Evolutionary conservation across 2,888 invertebrate genomes (phyloP), one percentile per base, ranked within the genome.

Genomic region (Dyspetes luteomarginatus): DNA sequence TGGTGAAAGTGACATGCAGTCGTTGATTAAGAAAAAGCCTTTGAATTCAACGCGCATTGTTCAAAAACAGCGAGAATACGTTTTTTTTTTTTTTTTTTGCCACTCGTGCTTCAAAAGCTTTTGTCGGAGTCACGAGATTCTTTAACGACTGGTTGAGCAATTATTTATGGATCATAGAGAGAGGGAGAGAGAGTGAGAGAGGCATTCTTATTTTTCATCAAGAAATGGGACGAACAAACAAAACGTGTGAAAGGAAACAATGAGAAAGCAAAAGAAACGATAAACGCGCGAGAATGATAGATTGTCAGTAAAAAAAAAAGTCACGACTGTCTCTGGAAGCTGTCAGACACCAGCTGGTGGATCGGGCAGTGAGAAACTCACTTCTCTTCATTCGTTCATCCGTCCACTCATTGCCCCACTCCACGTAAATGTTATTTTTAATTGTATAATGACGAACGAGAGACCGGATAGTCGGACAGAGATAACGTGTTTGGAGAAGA

Each of bases 291-390:
- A n/a, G n/a, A 41, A 41, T 41, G 41, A 60, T 41, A 41, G 60
- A 41, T 41, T 7, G 41, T 56, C 28, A 55, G 7, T 24, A 17
- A 41, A 22, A 41, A 41, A 17, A 41, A 22, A 41, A 41, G 36
- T 41, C 7, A 60, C 60, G 41, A 41, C 60, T 28, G 28, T 41
- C 60, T 19, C 60, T 41, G 41, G 60, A 19, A 41, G 4, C 41
- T 60, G 60, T 60, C 60, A n/a, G 17, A 22, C 12, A 28, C 60
- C 60, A 60, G 60, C 60, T 60, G n/a, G 55, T 55, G 22, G 7
- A 12, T n/a, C n/a, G n/a, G n/a, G n/a, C n/a, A n/a, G n/a, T 12
- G 36, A 36, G 9, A 36, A 7, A 12, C 36, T 36, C 36, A 12
- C 48, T 17, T 28, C 28, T 52, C 41, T 36, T 15, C 45, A n/a